These are phyloP conservation scores for Promerops cafer DNA, from an alignment of 2,113 vertebrate species.

Conservation along the genomic window DNA sequence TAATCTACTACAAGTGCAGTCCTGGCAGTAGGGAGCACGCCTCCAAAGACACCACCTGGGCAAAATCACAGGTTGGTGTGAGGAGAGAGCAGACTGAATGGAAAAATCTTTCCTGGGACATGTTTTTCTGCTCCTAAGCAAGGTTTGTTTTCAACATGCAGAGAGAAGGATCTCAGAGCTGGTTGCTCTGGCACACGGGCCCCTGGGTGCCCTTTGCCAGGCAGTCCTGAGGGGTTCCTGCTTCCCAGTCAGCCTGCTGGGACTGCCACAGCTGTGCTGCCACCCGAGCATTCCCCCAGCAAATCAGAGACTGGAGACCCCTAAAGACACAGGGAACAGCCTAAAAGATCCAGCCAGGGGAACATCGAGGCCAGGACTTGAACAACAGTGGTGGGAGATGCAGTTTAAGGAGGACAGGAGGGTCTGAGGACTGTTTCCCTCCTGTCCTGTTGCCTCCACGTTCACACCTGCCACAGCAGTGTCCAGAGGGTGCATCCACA, in stretches of 20 bases:
- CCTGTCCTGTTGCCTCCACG: neutral
- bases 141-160: neutral
- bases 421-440: neutral
- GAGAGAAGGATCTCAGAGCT: too few relatives aligned
- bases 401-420: neutral
- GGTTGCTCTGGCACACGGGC: too few relatives aligned
- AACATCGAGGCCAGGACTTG: fast-evolving
- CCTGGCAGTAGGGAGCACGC: neutral
- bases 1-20: neutral
- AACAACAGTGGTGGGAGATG: neutral
- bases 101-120: neutral
- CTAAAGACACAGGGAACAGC: neutral
- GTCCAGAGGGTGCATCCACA: neutral
- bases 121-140: neutral
- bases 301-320: neutral
- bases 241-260: too few relatives aligned
- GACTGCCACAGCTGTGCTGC: neutral
- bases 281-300: neutral
- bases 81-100: neutral
- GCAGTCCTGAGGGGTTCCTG: fast-evolving
- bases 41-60: neutral
- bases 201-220: neutral
- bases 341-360: neutral
- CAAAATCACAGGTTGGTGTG: neutral
- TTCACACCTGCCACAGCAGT: neutral